Evolutionary conservation across 2,797 vertebrate genomes (phyloP).

Genomic region (Philypnodon macrostomus): DNA sequence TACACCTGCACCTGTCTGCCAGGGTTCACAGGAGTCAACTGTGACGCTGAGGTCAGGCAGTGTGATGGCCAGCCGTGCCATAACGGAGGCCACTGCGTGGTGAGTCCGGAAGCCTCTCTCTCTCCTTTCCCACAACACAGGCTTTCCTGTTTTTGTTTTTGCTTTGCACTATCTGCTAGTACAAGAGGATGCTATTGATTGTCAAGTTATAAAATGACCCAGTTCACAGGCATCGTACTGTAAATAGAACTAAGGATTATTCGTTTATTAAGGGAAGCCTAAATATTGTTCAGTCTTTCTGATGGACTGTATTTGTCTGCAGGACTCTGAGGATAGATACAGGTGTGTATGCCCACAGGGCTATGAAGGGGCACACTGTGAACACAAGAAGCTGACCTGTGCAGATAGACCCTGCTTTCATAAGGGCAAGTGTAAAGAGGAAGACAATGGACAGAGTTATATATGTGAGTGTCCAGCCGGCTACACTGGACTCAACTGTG

Average conservation of each 20-base stretch:
- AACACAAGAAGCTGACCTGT: slow-evolving; percentile 87
- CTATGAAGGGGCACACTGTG: slow-evolving; percentile 89
- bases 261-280: slow-evolving; percentile 41
- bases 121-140: slow-evolving; percentile 78
- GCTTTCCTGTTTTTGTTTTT: slow-evolving; percentile 83
- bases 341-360: slow-evolving; percentile 86
- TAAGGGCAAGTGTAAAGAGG: slow-evolving; percentile 87
- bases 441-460: slow-evolving; percentile 83
- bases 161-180: slow-evolving; percentile 65
- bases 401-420: slow-evolving; percentile 92
- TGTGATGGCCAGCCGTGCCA: slow-evolving; percentile 93
- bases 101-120: slow-evolving; percentile 79
- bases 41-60: slow-evolving; percentile 89
- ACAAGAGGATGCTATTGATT: slow-evolving; percentile 76
- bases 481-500: slow-evolving; percentile 96
- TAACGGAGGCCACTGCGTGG: slow-evolving; percentile 92
- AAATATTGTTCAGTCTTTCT: slow-evolving; percentile 49
- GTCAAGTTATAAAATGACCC: slow-evolving; percentile 72
- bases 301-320: slow-evolving; percentile 42
- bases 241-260: slow-evolving; percentile 70
- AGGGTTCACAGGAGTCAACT: slow-evolving; percentile 88
- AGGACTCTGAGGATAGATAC: slow-evolving; percentile 89
- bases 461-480: slow-evolving; percentile 86
- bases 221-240: slow-evolving; percentile 71
- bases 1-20: slow-evolving; percentile 93